Evolutionary conservation across 2,797 vertebrate species (phyloP).

Genomic region (Orestias chungarensis): DNA sequence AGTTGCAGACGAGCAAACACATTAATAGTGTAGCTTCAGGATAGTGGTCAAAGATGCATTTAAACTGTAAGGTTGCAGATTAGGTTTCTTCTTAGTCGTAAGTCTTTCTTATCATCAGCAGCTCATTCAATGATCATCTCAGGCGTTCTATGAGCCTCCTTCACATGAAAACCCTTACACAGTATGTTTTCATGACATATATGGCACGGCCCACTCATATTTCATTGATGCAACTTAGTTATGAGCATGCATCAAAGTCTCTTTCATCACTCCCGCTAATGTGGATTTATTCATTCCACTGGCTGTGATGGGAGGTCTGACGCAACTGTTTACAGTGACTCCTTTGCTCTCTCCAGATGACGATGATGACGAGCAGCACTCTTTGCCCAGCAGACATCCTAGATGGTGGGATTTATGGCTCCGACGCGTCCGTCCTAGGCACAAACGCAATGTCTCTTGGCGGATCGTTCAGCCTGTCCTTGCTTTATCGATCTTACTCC

Average conservation of each 20-base stretch:
- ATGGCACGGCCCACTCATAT: conserved; percentile 70
- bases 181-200: conserved; percentile 75
- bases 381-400: conserved; percentile 55
- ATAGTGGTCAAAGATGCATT: conserved; percentile 65
- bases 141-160: conserved; percentile 20
- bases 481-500: conserved; percentile 81
- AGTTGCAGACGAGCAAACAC: not conserved
- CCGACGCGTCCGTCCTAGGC: conserved; percentile 58
- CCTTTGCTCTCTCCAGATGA: conserved; percentile 48
- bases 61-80: conserved; percentile 59
- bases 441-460: conserved; percentile 74
- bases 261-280: conserved; percentile 78
- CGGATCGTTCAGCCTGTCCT: conserved; percentile 78
- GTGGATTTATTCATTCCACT: conserved; percentile 79
- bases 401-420: conserved; percentile 77
- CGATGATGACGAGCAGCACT: conserved; percentile 50
- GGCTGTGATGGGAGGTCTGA: conserved; percentile 73
- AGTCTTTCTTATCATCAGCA: conserved; percentile 64
- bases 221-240: conserved; percentile 63
- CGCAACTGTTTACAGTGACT: conserved; percentile 76
- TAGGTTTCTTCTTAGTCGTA: conserved; percentile 40
- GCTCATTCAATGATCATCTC: conserved; percentile 46
- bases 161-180: conserved; percentile 58
- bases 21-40: not conserved
- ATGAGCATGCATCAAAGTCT: conserved; percentile 71